phyloP scores from a whole-genome alignment of 2,888 invertebrate species.

The Balanococcus diminutus region DNA sequence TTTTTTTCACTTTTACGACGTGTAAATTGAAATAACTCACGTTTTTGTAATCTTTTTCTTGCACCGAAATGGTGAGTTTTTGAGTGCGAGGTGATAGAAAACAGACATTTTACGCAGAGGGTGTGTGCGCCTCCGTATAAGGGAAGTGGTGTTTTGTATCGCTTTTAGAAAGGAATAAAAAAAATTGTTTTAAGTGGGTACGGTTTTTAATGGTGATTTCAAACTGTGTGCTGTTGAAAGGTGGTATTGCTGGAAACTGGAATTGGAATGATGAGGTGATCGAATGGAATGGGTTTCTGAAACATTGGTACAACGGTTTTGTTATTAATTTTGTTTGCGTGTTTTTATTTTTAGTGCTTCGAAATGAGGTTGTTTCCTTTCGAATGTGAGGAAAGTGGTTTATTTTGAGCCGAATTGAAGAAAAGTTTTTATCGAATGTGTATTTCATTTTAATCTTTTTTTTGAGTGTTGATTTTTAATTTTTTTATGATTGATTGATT shows the following conservation, averaged over 20 bases:
- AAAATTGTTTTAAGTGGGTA: neutral
- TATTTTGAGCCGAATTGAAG: neutral
- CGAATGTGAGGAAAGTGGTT: neutral
- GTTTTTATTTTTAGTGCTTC: neutral
- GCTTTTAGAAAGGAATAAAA: neutral
- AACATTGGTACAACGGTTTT: neutral
- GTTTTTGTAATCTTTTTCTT: neutral
- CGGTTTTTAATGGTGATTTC: neutral
- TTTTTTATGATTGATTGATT: no score
- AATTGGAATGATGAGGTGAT: neutral
- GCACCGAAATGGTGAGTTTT: neutral
- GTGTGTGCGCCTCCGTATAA: neutral
- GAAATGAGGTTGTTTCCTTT: neutral
- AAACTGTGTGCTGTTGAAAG: neutral
- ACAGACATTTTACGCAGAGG: neutral
- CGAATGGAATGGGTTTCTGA: neutral
- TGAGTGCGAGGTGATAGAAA: neutral
- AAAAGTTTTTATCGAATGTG: neutral
- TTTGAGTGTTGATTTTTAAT: no score
- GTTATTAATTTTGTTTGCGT: neutral
- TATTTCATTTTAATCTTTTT: no score
- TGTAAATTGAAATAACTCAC: conserved; percentile 1
- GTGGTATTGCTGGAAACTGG: no score
- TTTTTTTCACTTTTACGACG: conserved; percentile 23
- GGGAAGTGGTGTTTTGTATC: neutral